Percentiles rank a stretch among this genome's conserved stretches.
Evolutionary conservation across 2,888 invertebrate species (phyloP).

Genomic region (Aleiodes leptofemur): DNA sequence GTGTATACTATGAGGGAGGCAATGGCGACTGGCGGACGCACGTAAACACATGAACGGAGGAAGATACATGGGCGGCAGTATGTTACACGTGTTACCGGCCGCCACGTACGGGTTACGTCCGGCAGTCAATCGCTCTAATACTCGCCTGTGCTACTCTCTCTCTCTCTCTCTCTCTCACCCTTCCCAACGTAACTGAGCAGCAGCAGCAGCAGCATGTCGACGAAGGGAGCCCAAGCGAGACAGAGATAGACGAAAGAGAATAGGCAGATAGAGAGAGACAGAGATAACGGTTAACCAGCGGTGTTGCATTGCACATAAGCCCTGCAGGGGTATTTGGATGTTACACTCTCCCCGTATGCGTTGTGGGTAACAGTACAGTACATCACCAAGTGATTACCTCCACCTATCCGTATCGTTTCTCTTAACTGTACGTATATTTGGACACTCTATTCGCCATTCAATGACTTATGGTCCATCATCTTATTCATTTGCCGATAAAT

Average conservation of each 20-base stretch:
- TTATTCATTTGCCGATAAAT: too few species aligned
- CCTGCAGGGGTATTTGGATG: slow-evolving; percentile 46
- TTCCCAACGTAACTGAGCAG: slow-evolving; percentile 33
- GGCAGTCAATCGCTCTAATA: slow-evolving; percentile 75
- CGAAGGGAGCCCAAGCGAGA: slow-evolving; percentile 11
- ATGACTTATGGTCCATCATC: slow-evolving; percentile 13
- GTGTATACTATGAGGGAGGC: slow-evolving; percentile 55
- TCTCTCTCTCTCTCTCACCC: slow-evolving; percentile 21
- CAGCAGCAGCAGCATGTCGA: slow-evolving; percentile 36
- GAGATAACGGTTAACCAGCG: slow-evolving; percentile 8
- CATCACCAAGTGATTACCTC: slow-evolving; percentile 73
- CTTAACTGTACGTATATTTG: slow-evolving; percentile 24
- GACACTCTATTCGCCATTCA: slow-evolving; percentile 20
- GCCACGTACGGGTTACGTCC: slow-evolving; percentile 74
- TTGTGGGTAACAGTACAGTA: slow-evolving; percentile 63
- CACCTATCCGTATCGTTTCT: slow-evolving; percentile 53
- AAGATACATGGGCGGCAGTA: slow-evolving; percentile 74
- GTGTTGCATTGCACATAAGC: slow-evolving; percentile 29
- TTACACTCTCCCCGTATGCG: slow-evolving; percentile 50
- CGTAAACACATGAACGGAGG: slow-evolving; percentile 67
- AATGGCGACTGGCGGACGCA: slow-evolving; percentile 59
- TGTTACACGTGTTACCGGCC: slow-evolving; percentile 74
- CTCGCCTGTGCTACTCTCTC: slow-evolving; percentile 62
- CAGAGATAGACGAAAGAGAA: background rate
- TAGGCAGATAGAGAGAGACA: background rate